These are phyloP conservation scores for Petrocephalus microphthalmus DNA, from an alignment of 2,113 vertebrate species.

Conservation along the genomic window DNA sequence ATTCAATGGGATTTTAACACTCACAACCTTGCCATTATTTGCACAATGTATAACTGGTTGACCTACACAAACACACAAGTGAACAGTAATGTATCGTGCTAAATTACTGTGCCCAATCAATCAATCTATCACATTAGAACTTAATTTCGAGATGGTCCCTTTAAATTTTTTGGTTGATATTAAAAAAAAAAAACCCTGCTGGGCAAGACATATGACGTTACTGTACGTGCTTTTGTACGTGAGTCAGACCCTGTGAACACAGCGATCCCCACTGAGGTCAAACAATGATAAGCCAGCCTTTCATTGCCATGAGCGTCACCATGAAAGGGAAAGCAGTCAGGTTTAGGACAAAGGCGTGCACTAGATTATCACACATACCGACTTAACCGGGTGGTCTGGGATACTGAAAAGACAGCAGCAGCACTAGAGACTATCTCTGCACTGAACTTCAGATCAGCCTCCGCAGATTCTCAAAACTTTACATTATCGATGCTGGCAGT, in stretches of 20 bases:
- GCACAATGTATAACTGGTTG: too few species aligned
- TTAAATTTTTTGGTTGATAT: neutral
- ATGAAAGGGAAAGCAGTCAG: neutral
- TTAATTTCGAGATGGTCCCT: neutral
- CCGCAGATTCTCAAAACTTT: neutral
- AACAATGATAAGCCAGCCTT: neutral
- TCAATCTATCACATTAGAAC: neutral
- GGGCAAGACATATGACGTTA: neutral
- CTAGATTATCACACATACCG: neutral
- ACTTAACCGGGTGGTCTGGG: neutral
- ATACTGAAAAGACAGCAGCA: neutral
- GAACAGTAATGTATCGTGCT: neutral
- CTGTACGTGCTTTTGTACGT: neutral
- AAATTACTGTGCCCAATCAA: neutral
- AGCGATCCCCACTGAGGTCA: neutral
- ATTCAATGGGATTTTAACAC: too few species aligned
- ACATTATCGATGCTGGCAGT: neutral
- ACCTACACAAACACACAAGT: too few species aligned
- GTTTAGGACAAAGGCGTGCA: neutral
- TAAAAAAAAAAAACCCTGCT: neutral
- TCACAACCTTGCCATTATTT: too few species aligned
- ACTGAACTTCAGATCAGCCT: neutral
- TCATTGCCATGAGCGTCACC: neutral
- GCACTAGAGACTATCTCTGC: too few species aligned
- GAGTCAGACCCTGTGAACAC: neutral